Conservation (phyloP, 2,797 vertebrate species). For the Pristis pectinata region DNA sequence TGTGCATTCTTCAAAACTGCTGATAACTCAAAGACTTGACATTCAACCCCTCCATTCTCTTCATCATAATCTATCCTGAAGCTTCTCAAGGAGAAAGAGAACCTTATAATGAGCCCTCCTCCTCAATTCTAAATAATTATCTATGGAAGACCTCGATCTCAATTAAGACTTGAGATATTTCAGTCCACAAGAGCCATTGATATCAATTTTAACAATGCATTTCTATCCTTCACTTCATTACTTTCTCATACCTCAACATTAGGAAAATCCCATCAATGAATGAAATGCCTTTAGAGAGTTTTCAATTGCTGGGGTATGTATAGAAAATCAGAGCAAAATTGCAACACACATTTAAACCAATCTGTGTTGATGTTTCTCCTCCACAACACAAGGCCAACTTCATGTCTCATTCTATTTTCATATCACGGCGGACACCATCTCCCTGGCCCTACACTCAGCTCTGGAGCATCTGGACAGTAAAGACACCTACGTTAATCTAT, state of each 20-base stretch:
- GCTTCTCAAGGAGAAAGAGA: no score
- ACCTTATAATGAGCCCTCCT: background rate
- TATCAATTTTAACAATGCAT: background rate
- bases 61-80: background rate
- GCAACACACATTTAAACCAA: background rate
- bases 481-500: no score
- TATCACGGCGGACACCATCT: no score
- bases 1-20: no score
- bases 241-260: background rate
- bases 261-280: background rate
- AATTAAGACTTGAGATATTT: background rate
- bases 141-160: background rate
- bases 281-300: background rate
- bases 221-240: background rate
- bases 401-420: no score
- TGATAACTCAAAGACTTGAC: no score
- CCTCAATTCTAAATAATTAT: background rate
- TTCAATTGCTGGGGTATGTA: background rate
- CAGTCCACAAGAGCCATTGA: background rate
- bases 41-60: no score
- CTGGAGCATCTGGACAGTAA: no score
- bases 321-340: background rate
- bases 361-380: background rate
- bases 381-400: background rate
- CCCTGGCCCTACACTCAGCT: no score